A percentile compares a stretch with the other conserved stretches of the same genome.
Evolutionary conservation across 1,140 invertebrate genomes (phyloP).

Genomic region (Drosophila aff.): DNA sequence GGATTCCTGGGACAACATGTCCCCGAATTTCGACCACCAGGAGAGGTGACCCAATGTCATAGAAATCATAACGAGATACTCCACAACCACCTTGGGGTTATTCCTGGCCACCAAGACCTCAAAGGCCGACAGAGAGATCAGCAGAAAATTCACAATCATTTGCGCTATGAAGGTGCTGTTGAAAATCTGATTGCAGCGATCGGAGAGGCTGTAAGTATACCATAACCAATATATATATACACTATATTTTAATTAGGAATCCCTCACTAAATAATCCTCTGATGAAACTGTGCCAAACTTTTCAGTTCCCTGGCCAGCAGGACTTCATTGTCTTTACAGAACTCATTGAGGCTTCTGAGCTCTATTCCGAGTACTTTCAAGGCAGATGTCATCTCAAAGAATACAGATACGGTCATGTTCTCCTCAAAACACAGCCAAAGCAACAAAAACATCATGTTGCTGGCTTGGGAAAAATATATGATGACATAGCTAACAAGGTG

Average conservation of each 20-base stretch:
- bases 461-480: constrained; percentile 30
- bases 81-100: constrained; percentile 29
- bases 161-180: constrained; percentile 45
- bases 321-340: not conserved
- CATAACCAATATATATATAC: too few species aligned
- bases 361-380: constrained; percentile 46
- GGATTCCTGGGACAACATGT: constrained; percentile 53
- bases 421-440: constrained; percentile 20
- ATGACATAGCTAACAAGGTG: constrained; percentile 20
- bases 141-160: constrained; percentile 37
- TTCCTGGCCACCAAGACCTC: constrained; percentile 29
- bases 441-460: constrained; percentile 7
- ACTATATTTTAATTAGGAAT: too few species aligned
- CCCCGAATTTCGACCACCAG: constrained; percentile 52
- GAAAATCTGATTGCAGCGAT: constrained; percentile 49
- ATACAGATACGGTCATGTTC: constrained; percentile 10
- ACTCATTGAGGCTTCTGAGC: constrained; percentile 1
- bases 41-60: constrained; percentile 39
- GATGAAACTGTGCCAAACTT: constrained; percentile 30
- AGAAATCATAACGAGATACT: constrained; percentile 47
- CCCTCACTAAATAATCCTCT: constrained; percentile 42
- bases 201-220: constrained; percentile 23
- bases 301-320: constrained; percentile 13
- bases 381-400: constrained; percentile 31
- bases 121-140: constrained; percentile 54